Percentiles rank a stretch among this genome's conserved stretches.
Conservation (phyloP, 2,113 vertebrate genomes). For the Oncorhynchus masou region DNA sequence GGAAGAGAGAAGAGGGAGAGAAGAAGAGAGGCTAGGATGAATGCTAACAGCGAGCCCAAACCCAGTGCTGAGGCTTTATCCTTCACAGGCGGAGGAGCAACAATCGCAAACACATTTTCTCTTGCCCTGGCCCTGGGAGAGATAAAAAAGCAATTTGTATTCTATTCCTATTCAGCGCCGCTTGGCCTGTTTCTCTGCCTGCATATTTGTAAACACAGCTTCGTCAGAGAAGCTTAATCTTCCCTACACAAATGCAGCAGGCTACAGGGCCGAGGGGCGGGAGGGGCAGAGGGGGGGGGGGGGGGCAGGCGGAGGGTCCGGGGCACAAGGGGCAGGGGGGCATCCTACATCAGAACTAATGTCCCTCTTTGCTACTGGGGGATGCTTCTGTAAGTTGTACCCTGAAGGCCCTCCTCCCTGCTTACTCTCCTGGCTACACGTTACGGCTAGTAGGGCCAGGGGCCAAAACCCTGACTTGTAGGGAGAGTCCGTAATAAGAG, state of each 20-base stretch:
- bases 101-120: conserved; percentile 82
- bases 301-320: background rate
- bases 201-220: conserved; percentile 82
- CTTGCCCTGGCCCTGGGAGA: conserved; percentile 77
- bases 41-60: conserved; percentile 79
- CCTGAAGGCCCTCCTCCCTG: background rate
- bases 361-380: conserved; percentile 33
- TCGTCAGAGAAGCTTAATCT: conserved; percentile 82
- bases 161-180: conserved; percentile 79
- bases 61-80: conserved; percentile 75
- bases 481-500: conserved; percentile 5
- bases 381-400: conserved; percentile 7
- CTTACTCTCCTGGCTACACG: too few species aligned
- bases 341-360: conserved; percentile 40
- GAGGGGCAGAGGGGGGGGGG: conserved; percentile 39
- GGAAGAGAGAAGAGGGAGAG: background rate
- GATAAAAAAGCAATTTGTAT: conserved; percentile 86
- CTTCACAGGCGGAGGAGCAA: conserved; percentile 80
- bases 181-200: conserved; percentile 80
- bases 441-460: too few species aligned
- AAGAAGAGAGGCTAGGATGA: conserved; percentile 65
- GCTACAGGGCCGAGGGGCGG: conserved; percentile 61
- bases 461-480: too few species aligned
- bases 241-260: conserved; percentile 71
- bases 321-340: conserved; percentile 9